Evolutionary conservation across 1,140 invertebrate species (phyloP).

Genomic region (Saccostrea echinata): DNA sequence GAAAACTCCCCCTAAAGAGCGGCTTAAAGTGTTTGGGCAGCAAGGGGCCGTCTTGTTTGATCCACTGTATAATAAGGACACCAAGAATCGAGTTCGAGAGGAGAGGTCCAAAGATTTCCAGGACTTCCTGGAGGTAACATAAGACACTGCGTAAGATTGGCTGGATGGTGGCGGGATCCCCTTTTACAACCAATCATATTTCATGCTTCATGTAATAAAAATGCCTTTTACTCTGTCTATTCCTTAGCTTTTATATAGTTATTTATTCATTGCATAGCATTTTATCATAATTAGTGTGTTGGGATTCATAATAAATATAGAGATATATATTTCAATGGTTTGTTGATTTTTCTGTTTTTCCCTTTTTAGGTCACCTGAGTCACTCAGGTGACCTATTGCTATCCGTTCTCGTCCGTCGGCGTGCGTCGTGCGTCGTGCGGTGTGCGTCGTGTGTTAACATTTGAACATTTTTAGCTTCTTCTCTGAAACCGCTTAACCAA

Average conservation of each 20-base stretch:
- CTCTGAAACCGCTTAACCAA: too few relatives aligned
- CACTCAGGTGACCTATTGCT: too few relatives aligned
- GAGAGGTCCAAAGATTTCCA: slow-evolving; percentile 50
- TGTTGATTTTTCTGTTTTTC: too few relatives aligned
- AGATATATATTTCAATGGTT: too few relatives aligned
- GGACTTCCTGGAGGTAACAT: slow-evolving; percentile 42
- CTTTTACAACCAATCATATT: slow-evolving; percentile 21
- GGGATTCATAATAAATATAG: too few relatives aligned
- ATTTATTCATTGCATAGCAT: not conserved
- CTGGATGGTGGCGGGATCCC: slow-evolving; percentile 18
- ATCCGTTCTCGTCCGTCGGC: too few relatives aligned
- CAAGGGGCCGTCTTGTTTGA: slow-evolving; percentile 51
- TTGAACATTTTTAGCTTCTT: too few relatives aligned
- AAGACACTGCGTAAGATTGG: slow-evolving; percentile 13
- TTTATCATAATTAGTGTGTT: too few relatives aligned
- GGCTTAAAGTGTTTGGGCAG: slow-evolving; percentile 41
- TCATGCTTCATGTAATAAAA: slow-evolving; percentile 33
- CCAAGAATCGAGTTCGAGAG: slow-evolving; percentile 39
- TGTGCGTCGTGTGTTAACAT: too few relatives aligned
- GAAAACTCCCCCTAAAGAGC: slow-evolving; percentile 51
- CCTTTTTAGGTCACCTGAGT: too few relatives aligned
- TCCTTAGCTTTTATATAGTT: not conserved
- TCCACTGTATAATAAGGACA: slow-evolving; percentile 43
- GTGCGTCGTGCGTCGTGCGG: too few relatives aligned
- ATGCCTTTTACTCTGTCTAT: not conserved